A percentile compares a stretch with the other conserved stretches of the same genome.
These are phyloP conservation scores for Leiothrix lutea DNA, from an alignment of 2,113 vertebrate genomes.

Conservation along the genomic window DNA sequence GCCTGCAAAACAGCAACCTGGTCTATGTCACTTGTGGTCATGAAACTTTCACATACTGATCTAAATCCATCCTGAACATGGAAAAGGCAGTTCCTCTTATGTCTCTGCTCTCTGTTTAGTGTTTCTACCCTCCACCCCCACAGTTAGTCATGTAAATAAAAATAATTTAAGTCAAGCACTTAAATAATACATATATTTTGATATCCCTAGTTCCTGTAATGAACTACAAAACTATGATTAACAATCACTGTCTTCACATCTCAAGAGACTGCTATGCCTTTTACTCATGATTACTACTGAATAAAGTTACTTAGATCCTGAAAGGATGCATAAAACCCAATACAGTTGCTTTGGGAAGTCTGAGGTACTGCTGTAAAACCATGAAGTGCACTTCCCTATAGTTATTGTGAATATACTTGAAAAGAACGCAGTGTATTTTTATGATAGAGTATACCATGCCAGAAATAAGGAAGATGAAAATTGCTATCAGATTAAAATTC, in stretches of 20 bases:
- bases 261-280: background rate
- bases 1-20: background rate
- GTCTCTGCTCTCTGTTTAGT: background rate
- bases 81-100: background rate
- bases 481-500: background rate
- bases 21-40: background rate
- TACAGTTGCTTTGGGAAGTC: background rate
- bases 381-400: background rate
- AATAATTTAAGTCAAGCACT: background rate
- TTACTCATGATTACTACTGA: background rate
- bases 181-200: background rate
- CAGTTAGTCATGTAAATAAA: background rate
- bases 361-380: background rate
- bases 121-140: background rate
- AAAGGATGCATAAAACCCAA: background rate
- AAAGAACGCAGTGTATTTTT: background rate
- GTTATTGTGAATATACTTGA: background rate
- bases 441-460: background rate
- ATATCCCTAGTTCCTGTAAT: background rate
- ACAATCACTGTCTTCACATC: conserved; percentile 6
- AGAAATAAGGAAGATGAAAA: conserved; percentile 10
- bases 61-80: background rate
- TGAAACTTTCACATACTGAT: background rate
- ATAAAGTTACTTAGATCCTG: conserved; percentile 6
- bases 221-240: conserved; percentile 15